These are phyloP conservation scores for Phorcus lineatus DNA, from an alignment of 2,888 invertebrate genomes.

Conservation along the genomic window DNA sequence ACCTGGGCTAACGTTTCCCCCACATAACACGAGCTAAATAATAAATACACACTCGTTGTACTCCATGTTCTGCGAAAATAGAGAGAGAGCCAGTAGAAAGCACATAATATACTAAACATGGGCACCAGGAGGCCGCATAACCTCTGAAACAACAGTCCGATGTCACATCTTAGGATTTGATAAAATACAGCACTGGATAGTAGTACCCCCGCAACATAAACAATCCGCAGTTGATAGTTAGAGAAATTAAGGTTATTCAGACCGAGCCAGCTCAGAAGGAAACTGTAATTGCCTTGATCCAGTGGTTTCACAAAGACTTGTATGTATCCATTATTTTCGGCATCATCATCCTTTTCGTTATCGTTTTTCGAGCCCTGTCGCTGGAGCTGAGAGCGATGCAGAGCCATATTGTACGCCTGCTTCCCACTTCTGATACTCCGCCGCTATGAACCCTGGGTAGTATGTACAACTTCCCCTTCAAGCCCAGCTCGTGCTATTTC, in stretches of 20 bases:
- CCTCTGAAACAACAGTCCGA: constrained; percentile 68
- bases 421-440: neutral
- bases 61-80: constrained; percentile 73
- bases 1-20: constrained; percentile 73
- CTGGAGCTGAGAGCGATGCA: constrained; percentile 60
- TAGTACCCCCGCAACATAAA: constrained; percentile 61
- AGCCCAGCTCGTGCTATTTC: neutral
- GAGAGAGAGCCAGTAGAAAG: constrained; percentile 73
- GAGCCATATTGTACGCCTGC: constrained; percentile 55
- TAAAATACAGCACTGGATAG: constrained; percentile 58
- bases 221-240: constrained; percentile 61
- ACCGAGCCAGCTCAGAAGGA: constrained; percentile 69
- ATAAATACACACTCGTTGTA: constrained; percentile 72
- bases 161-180: constrained; percentile 66
- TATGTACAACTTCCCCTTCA: constrained; percentile 23
- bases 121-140: constrained; percentile 70
- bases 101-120: constrained; percentile 71
- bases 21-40: constrained; percentile 72
- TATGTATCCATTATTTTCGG: constrained; percentile 89
- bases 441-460: constrained; percentile 15
- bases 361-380: constrained; percentile 69
- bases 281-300: constrained; percentile 67
- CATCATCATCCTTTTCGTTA: constrained; percentile 65
- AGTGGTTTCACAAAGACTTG: constrained; percentile 71
- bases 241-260: constrained; percentile 56